phyloP scores from a whole-genome alignment of 2,888 invertebrate species.

The Masnerella sp. region DNA sequence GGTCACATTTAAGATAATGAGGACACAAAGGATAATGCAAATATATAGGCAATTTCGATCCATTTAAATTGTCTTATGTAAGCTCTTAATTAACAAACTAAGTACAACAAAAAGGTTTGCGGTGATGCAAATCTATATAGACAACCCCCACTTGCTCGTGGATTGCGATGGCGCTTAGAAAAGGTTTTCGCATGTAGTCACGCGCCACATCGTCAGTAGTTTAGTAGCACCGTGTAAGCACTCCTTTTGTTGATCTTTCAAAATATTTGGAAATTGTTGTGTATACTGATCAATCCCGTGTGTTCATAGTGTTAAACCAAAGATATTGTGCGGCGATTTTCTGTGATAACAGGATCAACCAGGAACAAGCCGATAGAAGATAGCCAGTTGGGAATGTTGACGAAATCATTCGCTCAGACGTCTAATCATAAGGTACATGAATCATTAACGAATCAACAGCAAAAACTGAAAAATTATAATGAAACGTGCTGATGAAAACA shows the following conservation, averaged over 20 bases:
- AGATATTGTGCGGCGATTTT: constrained; percentile 14
- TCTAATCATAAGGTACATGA: constrained; percentile 85
- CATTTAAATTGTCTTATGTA: not conserved
- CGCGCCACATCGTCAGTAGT: constrained; percentile 60
- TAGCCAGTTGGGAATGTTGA: constrained; percentile 78
- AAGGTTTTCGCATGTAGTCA: constrained; percentile 49
- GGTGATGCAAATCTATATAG: constrained; percentile 32
- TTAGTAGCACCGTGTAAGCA: constrained; percentile 60
- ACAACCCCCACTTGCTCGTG: constrained; percentile 45
- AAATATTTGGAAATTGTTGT: not conserved
- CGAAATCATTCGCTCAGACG: constrained; percentile 82
- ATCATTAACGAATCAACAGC: too few species aligned
- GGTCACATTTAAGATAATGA: too few species aligned
- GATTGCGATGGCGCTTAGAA: constrained; percentile 62
- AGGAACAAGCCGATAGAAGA: constrained; percentile 21
- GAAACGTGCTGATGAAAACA: too few species aligned
- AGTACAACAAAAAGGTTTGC: constrained; percentile 1
- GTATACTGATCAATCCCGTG: constrained; percentile 3
- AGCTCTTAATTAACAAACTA: constrained; percentile 3
- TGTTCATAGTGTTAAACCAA: constrained; percentile 10
- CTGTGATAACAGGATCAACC: constrained; percentile 31
- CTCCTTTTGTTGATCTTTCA: constrained; percentile 6
- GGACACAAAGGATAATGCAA: too few species aligned
- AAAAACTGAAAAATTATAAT: too few species aligned
- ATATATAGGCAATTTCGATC: not conserved